phyloP scores from a whole-genome alignment of 1,140 invertebrate genomes.

The Pristionchus pacificus region DNA sequence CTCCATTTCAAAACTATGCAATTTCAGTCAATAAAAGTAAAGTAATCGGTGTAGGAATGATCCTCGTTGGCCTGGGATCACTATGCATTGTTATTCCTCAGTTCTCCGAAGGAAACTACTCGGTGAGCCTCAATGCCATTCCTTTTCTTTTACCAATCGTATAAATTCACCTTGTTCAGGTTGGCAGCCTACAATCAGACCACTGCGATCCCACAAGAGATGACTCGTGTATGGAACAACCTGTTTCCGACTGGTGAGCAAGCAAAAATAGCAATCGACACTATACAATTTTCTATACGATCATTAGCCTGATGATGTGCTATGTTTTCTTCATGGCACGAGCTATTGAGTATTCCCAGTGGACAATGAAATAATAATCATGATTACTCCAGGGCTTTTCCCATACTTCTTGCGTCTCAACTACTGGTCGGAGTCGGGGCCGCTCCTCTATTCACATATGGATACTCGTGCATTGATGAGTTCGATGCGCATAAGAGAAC shows the following conservation, averaged over 20 bases:
- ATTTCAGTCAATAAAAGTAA: conserved; percentile 26
- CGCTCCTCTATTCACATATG: conserved; percentile 26
- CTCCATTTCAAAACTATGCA: neutral
- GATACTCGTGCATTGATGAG: conserved; percentile 20
- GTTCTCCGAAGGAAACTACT: conserved; percentile 20
- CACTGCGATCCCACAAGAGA: neutral
- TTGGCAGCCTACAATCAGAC: neutral
- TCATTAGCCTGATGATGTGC: too few relatives aligned
- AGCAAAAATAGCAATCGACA: neutral
- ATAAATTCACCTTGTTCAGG: too few relatives aligned
- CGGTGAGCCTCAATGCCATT: too few relatives aligned
- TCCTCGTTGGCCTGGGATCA: conserved; percentile 24
- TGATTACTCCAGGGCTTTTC: conserved; percentile 6
- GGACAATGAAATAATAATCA: neutral
- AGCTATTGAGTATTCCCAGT: neutral
- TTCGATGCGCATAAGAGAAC: conserved; percentile 29
- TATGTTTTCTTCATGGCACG: too few relatives aligned
- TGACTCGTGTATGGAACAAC: neutral
- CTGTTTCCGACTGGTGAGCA: neutral
- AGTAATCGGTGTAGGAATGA: conserved; percentile 26
- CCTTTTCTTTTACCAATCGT: too few relatives aligned
- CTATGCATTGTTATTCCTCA: conserved; percentile 22
- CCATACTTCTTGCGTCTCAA: conserved; percentile 18
- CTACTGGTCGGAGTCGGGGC: conserved; percentile 26
- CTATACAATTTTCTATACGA: too few relatives aligned